Base-by-base conservation (phyloP, 2,888 invertebrate species). In the Harpagoxenus sublaevis region DNA sequence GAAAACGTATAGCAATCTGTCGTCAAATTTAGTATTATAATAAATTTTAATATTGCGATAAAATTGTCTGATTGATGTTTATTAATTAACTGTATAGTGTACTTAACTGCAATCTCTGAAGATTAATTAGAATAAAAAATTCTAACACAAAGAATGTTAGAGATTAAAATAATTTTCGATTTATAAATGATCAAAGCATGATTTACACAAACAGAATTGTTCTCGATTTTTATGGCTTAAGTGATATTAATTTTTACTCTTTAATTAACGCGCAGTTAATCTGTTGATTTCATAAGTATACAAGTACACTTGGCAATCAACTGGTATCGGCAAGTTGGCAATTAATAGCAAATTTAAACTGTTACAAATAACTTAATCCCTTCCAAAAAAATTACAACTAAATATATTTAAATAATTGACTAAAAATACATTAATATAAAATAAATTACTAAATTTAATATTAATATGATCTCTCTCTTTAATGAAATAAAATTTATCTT, bases 11-110 rank as follows among this genome's bases (percentile, higher is more conserved):
- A 28, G 48, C 81, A 62, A n/a, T n/a, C 18, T 57, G 42, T 66
- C 23, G 18, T 83, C 48, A 75, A 77, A 83, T 83, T 65, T 55
- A 83, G 1, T 39, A 55, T 39, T 35, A 12, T 35, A 12, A 48
- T 48, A 48, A 48, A 18, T 51, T 51, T 2, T 35, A 63, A 63
- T 39, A 35, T 63, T 65, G 6, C 6, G 0, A 39, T 42, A 23
- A 65, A 23, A 65, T 12, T 65, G 2, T 65, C 42, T 23, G 4
- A 3, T 8, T 66, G 8, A 66, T 3, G 3, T 45, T 66, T 66
- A 65, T 42, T 65, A 45, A 45, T 66, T 45, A 45, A 66, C 39
- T 53, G 8, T 18, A 39, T 10, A 39, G 23, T 23, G 23, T 65
- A 39, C 12, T 42, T 66, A 28, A 28, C 12, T 42, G 6, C 3